Evolutionary conservation across 2,797 vertebrate genomes (phyloP).

Genomic region (Echeneis naucrates): DNA sequence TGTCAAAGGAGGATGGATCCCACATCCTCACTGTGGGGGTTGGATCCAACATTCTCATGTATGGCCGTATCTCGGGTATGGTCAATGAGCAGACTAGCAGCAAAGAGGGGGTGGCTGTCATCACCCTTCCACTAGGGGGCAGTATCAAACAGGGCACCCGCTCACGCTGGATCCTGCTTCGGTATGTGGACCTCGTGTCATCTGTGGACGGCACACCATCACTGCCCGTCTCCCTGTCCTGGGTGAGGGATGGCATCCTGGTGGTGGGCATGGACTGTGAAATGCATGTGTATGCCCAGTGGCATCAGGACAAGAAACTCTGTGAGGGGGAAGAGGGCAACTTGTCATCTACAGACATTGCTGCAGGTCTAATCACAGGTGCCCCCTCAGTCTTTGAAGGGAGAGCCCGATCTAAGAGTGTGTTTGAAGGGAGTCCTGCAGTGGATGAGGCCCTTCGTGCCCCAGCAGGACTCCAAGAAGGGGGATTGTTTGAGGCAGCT

Average conservation of each 20-base stretch:
- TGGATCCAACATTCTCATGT: constrained; percentile 98
- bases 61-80: constrained; percentile 95
- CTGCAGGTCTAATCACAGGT: constrained; percentile 66
- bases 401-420: constrained; percentile 87
- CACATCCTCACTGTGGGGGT: constrained; percentile 98
- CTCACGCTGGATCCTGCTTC: constrained; percentile 95
- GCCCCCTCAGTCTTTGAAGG: constrained; percentile 75
- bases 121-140: constrained; percentile 96
- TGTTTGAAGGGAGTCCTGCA: constrained; percentile 87
- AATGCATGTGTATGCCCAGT: constrained; percentile 99
- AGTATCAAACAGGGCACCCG: constrained; percentile 98
- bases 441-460: constrained; percentile 92
- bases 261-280: constrained; percentile 99
- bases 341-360: constrained; percentile 81
- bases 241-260: constrained; percentile 97
- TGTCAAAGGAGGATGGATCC: constrained; percentile 98
- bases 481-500: constrained; percentile 97
- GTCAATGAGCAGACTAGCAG: constrained; percentile 93
- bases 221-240: constrained; percentile 95
- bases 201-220: constrained; percentile 97
- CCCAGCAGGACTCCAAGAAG: constrained; percentile 94
- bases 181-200: constrained; percentile 93
- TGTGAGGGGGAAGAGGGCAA: constrained; percentile 84
- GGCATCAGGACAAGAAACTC: constrained; percentile 92
- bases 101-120: constrained; percentile 96